Percentiles rank a stretch among this genome's conserved stretches.
Evolutionary conservation across 1,140 invertebrate species (phyloP).

Genomic region (Drosophila nannoptera): DNA sequence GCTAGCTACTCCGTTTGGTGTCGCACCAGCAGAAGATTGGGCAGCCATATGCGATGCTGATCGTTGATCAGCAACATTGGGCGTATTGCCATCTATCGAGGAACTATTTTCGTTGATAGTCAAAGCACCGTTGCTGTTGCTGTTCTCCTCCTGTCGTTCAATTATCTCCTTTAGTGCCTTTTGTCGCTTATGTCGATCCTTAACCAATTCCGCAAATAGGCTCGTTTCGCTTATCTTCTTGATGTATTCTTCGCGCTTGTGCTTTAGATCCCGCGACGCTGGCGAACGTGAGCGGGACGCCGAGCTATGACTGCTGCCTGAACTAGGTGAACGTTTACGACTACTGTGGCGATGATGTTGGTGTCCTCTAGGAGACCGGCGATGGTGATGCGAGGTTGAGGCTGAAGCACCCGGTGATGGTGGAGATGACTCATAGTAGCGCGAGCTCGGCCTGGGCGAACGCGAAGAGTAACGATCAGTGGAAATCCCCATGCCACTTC

Average conservation of each 20-base stretch:
- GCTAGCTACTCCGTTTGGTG: conserved; percentile 60
- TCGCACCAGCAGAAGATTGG: conserved; percentile 35
- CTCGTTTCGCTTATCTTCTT: conserved; percentile 91
- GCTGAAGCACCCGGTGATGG: conserved; percentile 50
- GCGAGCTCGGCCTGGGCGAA: conserved; percentile 59
- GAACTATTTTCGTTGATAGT: conserved; percentile 75
- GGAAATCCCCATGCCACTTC: conserved; percentile 51
- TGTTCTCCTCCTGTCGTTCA: conserved; percentile 83
- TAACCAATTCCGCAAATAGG: conserved; percentile 92
- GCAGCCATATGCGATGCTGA: conserved; percentile 31
- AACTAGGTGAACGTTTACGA: conserved; percentile 62
- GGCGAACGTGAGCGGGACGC: conserved; percentile 59
- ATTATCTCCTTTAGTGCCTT: conserved; percentile 82
- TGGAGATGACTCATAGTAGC: conserved; percentile 61
- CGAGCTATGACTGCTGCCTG: conserved; percentile 58
- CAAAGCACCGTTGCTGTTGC: conserved; percentile 73
- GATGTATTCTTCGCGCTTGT: conserved; percentile 81
- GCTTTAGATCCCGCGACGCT: conserved; percentile 74
- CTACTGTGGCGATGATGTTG: conserved; percentile 54
- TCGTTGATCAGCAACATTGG: conserved; percentile 49
- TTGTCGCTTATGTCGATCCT: conserved; percentile 89
- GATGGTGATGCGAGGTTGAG: conserved; percentile 63
- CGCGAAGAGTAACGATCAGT: conserved; percentile 58
- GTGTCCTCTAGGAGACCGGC: conserved; percentile 50
- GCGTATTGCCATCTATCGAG: conserved; percentile 68